Evolutionary conservation across 2,888 invertebrate genomes (phyloP), one percentile per base, ranked within the genome.

Genomic region (Tipula confusa): DNA sequence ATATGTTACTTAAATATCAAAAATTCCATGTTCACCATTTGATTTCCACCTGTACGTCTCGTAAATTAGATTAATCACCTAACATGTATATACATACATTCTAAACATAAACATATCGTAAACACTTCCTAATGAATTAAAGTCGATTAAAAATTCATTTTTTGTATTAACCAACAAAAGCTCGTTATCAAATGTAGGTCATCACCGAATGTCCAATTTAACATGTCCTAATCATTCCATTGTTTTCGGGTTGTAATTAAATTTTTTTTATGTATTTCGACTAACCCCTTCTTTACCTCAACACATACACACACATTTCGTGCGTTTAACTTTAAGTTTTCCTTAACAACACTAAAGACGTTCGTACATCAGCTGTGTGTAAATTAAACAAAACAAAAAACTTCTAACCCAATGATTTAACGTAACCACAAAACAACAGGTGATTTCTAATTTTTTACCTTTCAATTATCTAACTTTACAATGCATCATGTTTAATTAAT

Each of bases 211-310:
- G 64, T 64, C 64, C 64, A 64, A 64, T 24, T 64, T 24, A 64
- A 64, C 64, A 64, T 64, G 64, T 64, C 64, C 64, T 64, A 64
- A 64, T 64, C 64, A 64, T 64, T 64, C 64, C 24, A 64, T 64
- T 64, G 64, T 64, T 64, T 64, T n/a, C n/a, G 64, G 24, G 24
- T 64, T 64, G 64, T 64, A 36, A 64, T 64, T 64, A 64, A 64
- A 13, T 64, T 43, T 43, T 43, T 15, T n/a, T 6, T 64, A 24
- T 64, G 18, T 24, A 1, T 43, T 64, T 64, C 24, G 64, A 24
- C 64, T 64, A 64, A 64, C 64, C 24, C 64, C 24, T 64, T 64
- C 64, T 24, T n/a, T n/a, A n/a, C 64, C 24, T 11, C 11, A 9
- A 64, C 43, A 43, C 15, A 15, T 43, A 24, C 1, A 7, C 11